Evolutionary conservation across 2,888 invertebrate genomes (phyloP), one percentile per base, ranked within the genome.

Genomic region (Apamea sordens): DNA sequence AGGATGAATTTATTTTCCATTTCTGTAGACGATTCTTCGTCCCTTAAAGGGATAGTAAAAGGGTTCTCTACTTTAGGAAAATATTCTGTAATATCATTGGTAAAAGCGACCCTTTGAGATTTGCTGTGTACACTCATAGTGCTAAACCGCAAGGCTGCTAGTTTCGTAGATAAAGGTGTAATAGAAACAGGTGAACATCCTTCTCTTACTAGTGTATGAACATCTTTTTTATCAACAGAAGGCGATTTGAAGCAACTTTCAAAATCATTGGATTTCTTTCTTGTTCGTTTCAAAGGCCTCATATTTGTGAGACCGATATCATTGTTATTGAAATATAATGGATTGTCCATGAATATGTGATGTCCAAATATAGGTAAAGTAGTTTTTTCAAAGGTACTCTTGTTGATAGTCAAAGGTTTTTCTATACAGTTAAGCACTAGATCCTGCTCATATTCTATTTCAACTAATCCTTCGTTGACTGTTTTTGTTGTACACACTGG

Each of bases 101-200:
- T 91, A 75, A 92, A 93, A 76, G 91, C 86, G 28, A 90, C 88
- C 88, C 94, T 93, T 91, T 95, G 93, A 71, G 95, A 93, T 89
- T 94, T 93, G 73, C 92, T 93, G 89, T 96, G 94, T 69, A 95
- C 93, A 89, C 96, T 97, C 92, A 96, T 95, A 80, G 97, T 95
- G 89, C 97, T 97, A 90, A 97, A 97, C 89, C 97, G 96, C 86
- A 97, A 92, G 86, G 97, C 97, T 80, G 97, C 97, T 88, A 98
- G 93, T 89, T 97, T 97, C 79, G 96, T 95, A 82, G 98, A 97
- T 89, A 98, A 94, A 83, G 98, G 98, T 44, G 98, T 97, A 47
- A 97, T 95, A 79, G 96, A 97, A 11, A 96, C 93, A 67, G 96
- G 97, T 56, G 97, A 97, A 88, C 96, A 96, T 0, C 93, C 96